Conservation (phyloP, 1,140 invertebrate species). For the Psilanteris sp. region DNA sequence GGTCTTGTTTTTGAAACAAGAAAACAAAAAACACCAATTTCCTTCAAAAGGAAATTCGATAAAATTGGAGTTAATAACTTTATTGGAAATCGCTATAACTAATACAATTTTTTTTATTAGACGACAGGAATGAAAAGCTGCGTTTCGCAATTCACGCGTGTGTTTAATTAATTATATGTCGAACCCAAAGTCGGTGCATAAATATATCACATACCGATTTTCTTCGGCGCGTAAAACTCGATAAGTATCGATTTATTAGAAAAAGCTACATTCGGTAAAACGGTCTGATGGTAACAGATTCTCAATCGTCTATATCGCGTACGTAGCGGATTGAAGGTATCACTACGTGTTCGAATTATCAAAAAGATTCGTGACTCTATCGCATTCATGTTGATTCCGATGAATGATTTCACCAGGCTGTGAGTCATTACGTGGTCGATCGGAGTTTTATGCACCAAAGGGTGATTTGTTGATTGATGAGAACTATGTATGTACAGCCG, state of each 20-base stretch:
- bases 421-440: conserved; percentile 62
- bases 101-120: too few relatives aligned
- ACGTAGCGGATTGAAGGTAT: conserved; percentile 60
- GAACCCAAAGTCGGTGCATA: conserved; percentile 25
- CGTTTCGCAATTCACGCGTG: conserved; percentile 26
- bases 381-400: conserved; percentile 60
- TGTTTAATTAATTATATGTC: conserved; percentile 47
- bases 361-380: conserved; percentile 60
- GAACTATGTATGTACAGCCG: conserved; percentile 48
- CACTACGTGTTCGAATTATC: conserved; percentile 60
- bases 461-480: conserved; percentile 61
- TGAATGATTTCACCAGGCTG: conserved; percentile 58
- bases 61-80: too few relatives aligned
- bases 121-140: background rate
- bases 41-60: too few relatives aligned
- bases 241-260: conserved; percentile 62
- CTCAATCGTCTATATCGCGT: conserved; percentile 54
- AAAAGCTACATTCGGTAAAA: conserved; percentile 55
- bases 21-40: too few relatives aligned
- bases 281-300: conserved; percentile 39
- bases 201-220: conserved; percentile 41
- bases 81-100: too few relatives aligned
- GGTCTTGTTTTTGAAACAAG: too few relatives aligned
- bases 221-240: conserved; percentile 45
- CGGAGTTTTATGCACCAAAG: conserved; percentile 54